phyloP scores from a whole-genome alignment of 2,888 invertebrate species.

The Lasioglossum figueresi region DNA sequence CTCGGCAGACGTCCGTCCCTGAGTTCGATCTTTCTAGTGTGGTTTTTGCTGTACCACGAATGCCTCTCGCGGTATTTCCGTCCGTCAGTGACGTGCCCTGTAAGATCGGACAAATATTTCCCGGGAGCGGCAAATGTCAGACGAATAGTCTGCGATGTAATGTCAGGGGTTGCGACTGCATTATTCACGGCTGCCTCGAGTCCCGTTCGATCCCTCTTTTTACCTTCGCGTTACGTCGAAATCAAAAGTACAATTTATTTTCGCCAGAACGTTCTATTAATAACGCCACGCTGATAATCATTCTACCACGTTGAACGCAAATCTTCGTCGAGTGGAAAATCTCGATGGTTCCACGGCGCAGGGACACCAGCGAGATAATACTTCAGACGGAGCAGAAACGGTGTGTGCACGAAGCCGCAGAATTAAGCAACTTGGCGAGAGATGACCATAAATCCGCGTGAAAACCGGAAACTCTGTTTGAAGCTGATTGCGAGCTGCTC shows the following conservation, averaged over 20 bases:
- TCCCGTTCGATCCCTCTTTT: neutral
- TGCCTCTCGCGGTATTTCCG: neutral
- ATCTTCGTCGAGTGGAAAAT: neutral
- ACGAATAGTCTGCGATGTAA: neutral
- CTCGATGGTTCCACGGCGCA: neutral
- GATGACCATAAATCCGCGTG: neutral
- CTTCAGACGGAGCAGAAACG: neutral
- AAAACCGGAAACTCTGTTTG: neutral
- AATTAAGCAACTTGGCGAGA: neutral
- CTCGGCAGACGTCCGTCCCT: neutral
- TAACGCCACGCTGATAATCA: neutral
- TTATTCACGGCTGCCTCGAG: neutral
- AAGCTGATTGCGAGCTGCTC: neutral
- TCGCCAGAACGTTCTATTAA: neutral
- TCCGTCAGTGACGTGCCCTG: neutral
- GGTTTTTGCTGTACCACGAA: neutral
- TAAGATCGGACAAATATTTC: slow-evolving; percentile 17
- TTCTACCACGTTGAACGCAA: neutral
- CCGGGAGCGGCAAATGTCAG: slow-evolving; percentile 19
- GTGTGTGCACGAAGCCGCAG: neutral
- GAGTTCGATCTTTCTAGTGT: neutral
- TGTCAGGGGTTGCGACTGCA: slow-evolving; percentile 14
- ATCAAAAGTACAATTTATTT: neutral
- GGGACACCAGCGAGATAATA: neutral
- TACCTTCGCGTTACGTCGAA: neutral